Base-by-base conservation (phyloP, 2,797 vertebrate genomes). In the Artibeus jamaicensis region DNA sequence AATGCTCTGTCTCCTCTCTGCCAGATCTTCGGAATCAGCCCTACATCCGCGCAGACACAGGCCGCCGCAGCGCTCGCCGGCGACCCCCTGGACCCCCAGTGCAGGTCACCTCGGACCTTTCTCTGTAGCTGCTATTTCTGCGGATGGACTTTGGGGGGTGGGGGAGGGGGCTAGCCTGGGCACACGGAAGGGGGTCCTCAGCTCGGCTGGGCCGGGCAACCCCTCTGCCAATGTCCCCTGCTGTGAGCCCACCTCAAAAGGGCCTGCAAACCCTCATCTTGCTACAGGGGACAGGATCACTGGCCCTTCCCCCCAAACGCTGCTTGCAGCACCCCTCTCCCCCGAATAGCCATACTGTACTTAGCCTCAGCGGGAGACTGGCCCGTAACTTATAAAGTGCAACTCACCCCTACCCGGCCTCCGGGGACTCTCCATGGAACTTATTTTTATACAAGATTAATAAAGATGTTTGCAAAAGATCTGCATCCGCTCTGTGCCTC, bases 11-110 rank as follows among this genome's bases (percentile, higher is more conserved):
- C 57, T 96, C 34, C 18, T 81, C 95, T 95, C 16, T 44, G 18
- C 84, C 97, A 99, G 99, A 99, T 97, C 98, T 99, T 71, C 98
- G 99, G 97, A 99, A 99, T 96, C 99, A 99, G 98, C 99, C 99
- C 0, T 99, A 99, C 98, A 98, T 99, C 79, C 99, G 99, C 0
- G 89, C 98, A 1, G 99, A 99, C 67, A 98, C 98, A 59, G 97
- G 97, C 42, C 99, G 99, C 16, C 98, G 98, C 97, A 99, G 99
- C 44, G 98, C 97, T 97, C 99, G 99, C 97, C 99, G 99, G 97
- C 98, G 98, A n/a, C 98, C 98, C 53, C 97, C 97, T 1, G 99
- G 98, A 57, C 99, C 99, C 74, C 98, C 98, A 79, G 98, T 99
- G 53, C 99, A 99, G 79, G 98, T 99, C 59, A 99, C 99, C 18